Percentiles rank a stretch among this genome's conserved stretches.
phyloP scores from a whole-genome alignment of 2,888 invertebrate species.

The Platycnemis pennipes region DNA sequence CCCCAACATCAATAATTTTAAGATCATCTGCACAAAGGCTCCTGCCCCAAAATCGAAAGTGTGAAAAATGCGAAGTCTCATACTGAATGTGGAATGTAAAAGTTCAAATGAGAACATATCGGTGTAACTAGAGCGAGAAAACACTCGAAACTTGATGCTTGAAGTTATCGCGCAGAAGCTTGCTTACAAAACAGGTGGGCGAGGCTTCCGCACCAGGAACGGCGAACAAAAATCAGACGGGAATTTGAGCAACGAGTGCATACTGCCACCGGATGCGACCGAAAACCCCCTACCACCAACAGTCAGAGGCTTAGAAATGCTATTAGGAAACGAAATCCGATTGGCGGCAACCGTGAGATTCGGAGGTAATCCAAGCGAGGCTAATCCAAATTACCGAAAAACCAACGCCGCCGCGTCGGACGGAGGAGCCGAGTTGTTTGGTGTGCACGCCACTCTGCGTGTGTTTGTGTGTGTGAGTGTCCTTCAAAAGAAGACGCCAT shows the following conservation, averaged over 20 bases:
- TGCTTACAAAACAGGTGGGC: not conserved
- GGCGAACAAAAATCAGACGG: not conserved
- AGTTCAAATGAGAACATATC: not conserved
- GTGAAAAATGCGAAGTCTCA: no score
- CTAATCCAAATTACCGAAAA: not conserved
- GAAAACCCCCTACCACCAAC: not conserved
- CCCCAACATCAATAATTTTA: no score
- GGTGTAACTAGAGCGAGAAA: not conserved
- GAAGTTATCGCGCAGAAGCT: not conserved
- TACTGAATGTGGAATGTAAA: no score
- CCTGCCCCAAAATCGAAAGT: no score
- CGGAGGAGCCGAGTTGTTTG: not conserved
- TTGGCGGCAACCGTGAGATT: not conserved
- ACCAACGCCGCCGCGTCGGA: not conserved
- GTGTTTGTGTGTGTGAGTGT: conserved; percentile 44
- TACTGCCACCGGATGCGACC: not conserved
- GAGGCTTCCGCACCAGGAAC: not conserved
- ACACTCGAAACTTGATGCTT: not conserved
- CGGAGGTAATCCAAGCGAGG: not conserved
- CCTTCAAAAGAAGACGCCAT: conserved; percentile 66
- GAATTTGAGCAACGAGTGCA: not conserved
- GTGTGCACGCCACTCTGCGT: not conserved
- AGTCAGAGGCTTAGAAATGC: no score
- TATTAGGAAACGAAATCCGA: not conserved
- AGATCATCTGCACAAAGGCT: no score